Evolutionary conservation across 2,797 vertebrate species (phyloP), one percentile per base, ranked within the genome.

Genomic region (Sebastes elongatus): DNA sequence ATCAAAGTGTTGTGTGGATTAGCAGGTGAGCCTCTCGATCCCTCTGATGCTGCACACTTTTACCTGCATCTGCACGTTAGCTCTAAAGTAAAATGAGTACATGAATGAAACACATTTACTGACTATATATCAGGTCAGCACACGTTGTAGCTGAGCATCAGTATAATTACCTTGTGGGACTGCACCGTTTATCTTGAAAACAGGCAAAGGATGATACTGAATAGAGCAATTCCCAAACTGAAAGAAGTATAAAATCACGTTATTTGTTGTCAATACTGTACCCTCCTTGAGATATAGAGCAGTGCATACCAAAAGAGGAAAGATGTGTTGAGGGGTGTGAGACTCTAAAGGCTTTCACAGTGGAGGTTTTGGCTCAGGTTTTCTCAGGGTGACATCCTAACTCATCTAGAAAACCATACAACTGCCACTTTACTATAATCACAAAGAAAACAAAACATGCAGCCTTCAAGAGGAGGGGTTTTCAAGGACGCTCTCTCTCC

Each of bases 381-480:
- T 71, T 65, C 80, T 64, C 46, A 20, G 22, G 63, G 27, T 33
- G 60, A 78, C 62, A 61, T 27, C 67, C 67, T 28, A 75, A 76
- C 71, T 82, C 81, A 62, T 74, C 49, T 25, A 28, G 65, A 87
- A 78, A 90, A 69, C 74, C 67, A 27, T 52, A 70, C 60, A 82
- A 76, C 10, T 65, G 67, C 68, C 69, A 82, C 82, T 86, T 84
- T 5, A 76, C 62, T 23, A n/a, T 49, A 71, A 68, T 53, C 69
- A 79, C 83, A 79, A 87, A 85, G 81, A 79, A 83, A 86, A 86
- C 74, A 87, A 92, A 90, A 62, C 77, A 52, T 0, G 25, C 65
- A 71, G 72, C 38, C 67, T 83, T 86, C 38, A 55, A 72, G 62
- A 42, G 75, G 53, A 80, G 66, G 6, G 30, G 0, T 35, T 67